A percentile compares a stretch with the other conserved stretches of the same genome.
phyloP scores from a whole-genome alignment of 2,113 vertebrate species.

The Alligator sinensis region DNA sequence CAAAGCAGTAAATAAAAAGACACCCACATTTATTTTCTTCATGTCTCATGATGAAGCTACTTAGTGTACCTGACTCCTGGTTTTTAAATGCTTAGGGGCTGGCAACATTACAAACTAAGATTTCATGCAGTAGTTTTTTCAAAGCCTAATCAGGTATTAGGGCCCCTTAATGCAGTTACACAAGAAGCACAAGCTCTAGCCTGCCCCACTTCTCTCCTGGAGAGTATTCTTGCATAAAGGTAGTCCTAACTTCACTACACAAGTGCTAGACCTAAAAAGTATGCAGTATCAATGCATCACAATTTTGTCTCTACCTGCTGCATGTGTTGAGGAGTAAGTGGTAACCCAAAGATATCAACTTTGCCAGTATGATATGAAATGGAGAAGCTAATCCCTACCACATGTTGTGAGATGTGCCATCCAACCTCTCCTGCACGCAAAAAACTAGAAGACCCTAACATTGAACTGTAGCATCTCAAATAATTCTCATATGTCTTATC shows the following conservation, averaged over 20 bases:
- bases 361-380: not conserved
- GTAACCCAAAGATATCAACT: not conserved
- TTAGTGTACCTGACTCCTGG: not conserved
- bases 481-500: not conserved
- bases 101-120: not conserved
- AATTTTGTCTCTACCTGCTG: not conserved
- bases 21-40: not conserved
- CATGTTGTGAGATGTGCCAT: not conserved
- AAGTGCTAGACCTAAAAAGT: not conserved
- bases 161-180: not conserved
- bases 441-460: not conserved
- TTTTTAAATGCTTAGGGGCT: not conserved
- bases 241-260: not conserved
- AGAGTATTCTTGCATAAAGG: not conserved
- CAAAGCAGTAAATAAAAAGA: not conserved
- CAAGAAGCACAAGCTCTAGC: not conserved
- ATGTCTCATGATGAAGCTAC: not conserved
- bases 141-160: not conserved
- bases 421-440: not conserved
- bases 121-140: not conserved
- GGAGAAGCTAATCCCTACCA: not conserved
- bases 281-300: not conserved
- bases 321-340: not conserved
- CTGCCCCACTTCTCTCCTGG: not conserved
- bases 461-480: conserved; percentile 23